Evolutionary conservation across 2,888 invertebrate species (phyloP).

Genomic region (Entomobrya multifasciata): DNA sequence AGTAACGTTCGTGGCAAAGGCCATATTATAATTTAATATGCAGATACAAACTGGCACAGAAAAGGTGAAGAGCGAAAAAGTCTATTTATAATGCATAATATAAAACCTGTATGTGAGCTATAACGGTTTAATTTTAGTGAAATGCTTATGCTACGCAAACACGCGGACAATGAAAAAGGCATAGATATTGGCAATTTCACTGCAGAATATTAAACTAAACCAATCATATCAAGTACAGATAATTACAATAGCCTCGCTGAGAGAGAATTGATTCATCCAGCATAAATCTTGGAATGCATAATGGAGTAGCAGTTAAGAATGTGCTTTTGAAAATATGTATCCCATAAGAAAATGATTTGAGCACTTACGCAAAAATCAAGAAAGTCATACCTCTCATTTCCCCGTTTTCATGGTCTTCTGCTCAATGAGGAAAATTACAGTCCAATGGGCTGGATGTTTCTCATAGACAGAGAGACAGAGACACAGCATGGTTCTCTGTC

Average conservation of each 20-base stretch:
- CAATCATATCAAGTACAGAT: conserved; percentile 26
- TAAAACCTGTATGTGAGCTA: not conserved
- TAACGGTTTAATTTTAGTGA: no score
- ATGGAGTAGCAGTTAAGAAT: not conserved
- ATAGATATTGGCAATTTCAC: not conserved
- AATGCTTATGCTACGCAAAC: no score
- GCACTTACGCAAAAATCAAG: not conserved
- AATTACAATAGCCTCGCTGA: not conserved
- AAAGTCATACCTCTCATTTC: no score
- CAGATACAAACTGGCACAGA: not conserved
- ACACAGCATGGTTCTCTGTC: no score
- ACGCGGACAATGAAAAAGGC: no score
- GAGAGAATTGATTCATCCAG: not conserved
- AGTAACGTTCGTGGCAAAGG: no score
- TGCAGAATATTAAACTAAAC: conserved; percentile 34
- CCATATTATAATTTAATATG: no score
- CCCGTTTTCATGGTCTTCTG: not conserved
- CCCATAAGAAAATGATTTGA: no score
- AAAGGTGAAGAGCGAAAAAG: not conserved
- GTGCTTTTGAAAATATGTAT: not conserved
- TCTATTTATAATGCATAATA: not conserved
- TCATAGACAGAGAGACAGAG: not conserved
- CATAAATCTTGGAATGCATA: conserved; percentile 7
- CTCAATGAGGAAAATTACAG: not conserved
- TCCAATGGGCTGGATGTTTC: no score